Evolutionary conservation across 1,140 invertebrate genomes (phyloP).

Genomic region (Whitmania pigra): DNA sequence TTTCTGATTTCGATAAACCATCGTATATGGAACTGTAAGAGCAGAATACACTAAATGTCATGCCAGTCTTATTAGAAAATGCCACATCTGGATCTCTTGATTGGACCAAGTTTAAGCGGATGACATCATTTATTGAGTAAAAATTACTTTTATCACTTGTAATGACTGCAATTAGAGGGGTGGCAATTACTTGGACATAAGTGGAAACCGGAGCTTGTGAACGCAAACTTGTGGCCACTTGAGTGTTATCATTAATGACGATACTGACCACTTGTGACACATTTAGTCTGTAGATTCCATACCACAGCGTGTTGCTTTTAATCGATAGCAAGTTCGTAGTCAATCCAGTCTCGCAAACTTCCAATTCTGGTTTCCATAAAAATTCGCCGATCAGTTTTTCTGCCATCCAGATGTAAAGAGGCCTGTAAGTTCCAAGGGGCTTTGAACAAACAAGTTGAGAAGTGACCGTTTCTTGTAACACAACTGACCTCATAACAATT

Average conservation of each 20-base stretch:
- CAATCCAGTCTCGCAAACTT: constrained; percentile 30
- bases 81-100: constrained; percentile 36
- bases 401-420: constrained; percentile 31
- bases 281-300: constrained; percentile 34
- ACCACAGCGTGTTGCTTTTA: constrained; percentile 31
- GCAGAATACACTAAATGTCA: constrained; percentile 26
- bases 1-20: constrained; percentile 9
- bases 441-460: constrained; percentile 24
- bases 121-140: constrained; percentile 28
- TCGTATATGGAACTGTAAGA: not conserved
- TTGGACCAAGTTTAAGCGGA: constrained; percentile 32
- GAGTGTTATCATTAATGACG: not conserved
- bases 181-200: constrained; percentile 27
- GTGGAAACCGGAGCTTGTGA: constrained; percentile 10
- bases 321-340: constrained; percentile 28
- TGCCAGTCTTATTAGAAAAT: constrained; percentile 28
- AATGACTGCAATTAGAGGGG: constrained; percentile 33
- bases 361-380: constrained; percentile 28
- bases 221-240: not conserved
- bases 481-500: constrained; percentile 28
- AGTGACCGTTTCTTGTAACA: constrained; percentile 28
- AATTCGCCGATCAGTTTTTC: constrained; percentile 24
- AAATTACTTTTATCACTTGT: constrained; percentile 29
- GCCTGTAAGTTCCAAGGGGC: not conserved
- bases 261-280: constrained; percentile 28